Evolutionary conservation across 2,113 vertebrate species (phyloP), one percentile per base, ranked within the genome.

Genomic region (Microtus ochrogaster): DNA sequence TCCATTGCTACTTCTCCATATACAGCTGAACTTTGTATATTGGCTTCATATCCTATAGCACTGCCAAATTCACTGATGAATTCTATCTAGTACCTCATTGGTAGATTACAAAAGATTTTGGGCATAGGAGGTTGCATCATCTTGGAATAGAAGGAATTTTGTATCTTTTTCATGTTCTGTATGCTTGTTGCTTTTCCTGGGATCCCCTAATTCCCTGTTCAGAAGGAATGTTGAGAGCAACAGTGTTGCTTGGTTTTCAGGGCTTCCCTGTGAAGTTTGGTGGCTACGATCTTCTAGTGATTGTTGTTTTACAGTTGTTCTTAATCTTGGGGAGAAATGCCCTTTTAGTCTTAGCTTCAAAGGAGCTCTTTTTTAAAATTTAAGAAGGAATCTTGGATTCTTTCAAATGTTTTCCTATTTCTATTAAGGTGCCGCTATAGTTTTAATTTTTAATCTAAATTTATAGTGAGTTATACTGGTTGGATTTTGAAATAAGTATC

Each of bases 401-500:
- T 94, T 92, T 86, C 9, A 84, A 66, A 70, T 77, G 12, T 16
- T 88, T 93, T 95, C 72, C n/a, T 89, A 4, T 89, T 77, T 89
- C 68, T 95, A 26, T 91, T 84, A 21, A 94, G 44, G 82, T 91
- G 26, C 68, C 86, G 65, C 79, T 90, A 76, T 39, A 78, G 22
- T 84, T 95, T 95, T 91, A 84, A 3, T 76, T 90, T 95, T 94
- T 87, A 21, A 21, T 90, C 3, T 94, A 9, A 30, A 88, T 55
- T 73, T 76, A 76, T 28, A n/a, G 33, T 66, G 39, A 95, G 90
- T 94, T 79, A 41, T 9, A 92, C 61, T 63, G 82, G 89, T 78
- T 94, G 14, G 39, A 77, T 87, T 93, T 93, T 90, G 33, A 97
- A 94, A 73, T 78, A 94, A 92, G 41, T 74, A 83, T 14, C 52